Percentiles rank a stretch among this genome's conserved stretches.
Conservation (phyloP, 2,113 vertebrate genomes). For the Embiotoca jacksoni region DNA sequence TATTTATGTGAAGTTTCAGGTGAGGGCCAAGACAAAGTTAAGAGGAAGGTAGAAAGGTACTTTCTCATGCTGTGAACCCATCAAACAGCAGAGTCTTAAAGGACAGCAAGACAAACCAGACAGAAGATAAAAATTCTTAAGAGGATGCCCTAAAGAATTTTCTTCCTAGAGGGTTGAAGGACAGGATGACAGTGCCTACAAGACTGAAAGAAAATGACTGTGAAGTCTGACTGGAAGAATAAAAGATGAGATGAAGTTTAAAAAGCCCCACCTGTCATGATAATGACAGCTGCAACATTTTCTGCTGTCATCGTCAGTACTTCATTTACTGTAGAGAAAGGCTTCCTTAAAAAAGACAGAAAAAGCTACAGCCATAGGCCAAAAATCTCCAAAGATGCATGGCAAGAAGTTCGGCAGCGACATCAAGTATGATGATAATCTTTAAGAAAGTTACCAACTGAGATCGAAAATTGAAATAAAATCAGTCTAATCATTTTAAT, state of each 20-base stretch:
- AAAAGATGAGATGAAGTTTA: slow-evolving; percentile 48
- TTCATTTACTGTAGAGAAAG: slow-evolving; percentile 24
- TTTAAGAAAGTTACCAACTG: not conserved
- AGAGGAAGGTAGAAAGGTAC: too few relatives aligned
- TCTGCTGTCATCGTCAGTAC: slow-evolving; percentile 22
- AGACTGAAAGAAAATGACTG: slow-evolving; percentile 27
- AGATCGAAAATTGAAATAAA: not conserved
- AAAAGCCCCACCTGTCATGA: slow-evolving; percentile 30
- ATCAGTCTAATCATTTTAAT: not conserved
- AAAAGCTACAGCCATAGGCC: not conserved
- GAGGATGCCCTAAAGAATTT: slow-evolving; percentile 6
- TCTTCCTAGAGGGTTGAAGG: slow-evolving; percentile 24
- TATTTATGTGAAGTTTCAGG: too few relatives aligned
- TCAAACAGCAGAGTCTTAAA: slow-evolving; percentile 16
- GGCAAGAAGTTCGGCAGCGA: not conserved
- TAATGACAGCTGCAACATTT: slow-evolving; percentile 52
- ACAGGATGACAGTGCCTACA: slow-evolving; percentile 19
- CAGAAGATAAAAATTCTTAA: slow-evolving; percentile 23
- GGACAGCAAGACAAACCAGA: slow-evolving; percentile 26
- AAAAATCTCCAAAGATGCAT: slow-evolving; percentile 8
- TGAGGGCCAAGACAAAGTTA: too few relatives aligned
- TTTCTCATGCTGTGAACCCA: not conserved
- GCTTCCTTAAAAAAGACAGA: slow-evolving; percentile 3
- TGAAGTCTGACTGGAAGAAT: slow-evolving; percentile 47
- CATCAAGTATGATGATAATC: slow-evolving; percentile 5